phyloP scores from a whole-genome alignment of 2,113 vertebrate genomes.

The Neopipo cinnamomea region DNA sequence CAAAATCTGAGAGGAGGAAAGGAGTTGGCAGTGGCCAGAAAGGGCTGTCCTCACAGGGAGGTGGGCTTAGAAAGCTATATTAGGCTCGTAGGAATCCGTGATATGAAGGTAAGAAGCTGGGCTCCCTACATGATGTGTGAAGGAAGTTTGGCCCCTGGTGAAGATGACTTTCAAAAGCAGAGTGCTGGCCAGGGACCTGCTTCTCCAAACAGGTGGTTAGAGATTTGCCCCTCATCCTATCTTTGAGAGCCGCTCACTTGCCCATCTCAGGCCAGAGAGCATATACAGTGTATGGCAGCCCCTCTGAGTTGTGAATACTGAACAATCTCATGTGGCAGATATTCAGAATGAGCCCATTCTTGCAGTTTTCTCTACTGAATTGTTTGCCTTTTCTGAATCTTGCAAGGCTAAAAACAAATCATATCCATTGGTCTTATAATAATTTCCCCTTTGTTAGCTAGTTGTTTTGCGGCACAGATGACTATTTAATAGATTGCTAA shows the following conservation, averaged over 20 bases:
- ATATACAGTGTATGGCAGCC: fast-evolving
- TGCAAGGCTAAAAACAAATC: neutral
- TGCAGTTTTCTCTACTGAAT: neutral
- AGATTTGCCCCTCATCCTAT: neutral
- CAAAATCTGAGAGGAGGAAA: neutral
- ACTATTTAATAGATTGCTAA: slow-evolving; percentile 38
- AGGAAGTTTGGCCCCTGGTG: neutral
- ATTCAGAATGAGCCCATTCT: neutral
- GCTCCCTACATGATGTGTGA: fast-evolving
- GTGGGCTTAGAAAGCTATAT: neutral
- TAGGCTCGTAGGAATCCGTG: neutral
- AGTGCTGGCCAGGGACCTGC: neutral
- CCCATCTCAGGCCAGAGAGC: neutral
- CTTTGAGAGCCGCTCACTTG: neutral
- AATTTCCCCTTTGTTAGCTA: slow-evolving; percentile 28
- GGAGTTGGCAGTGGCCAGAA: neutral
- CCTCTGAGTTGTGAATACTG: neutral
- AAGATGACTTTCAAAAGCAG: neutral
- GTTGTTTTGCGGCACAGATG: slow-evolving; percentile 31
- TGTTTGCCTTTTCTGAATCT: slow-evolving; percentile 16
- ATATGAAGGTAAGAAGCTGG: neutral
- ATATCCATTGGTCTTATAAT: slow-evolving; percentile 20
- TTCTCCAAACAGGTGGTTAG: neutral
- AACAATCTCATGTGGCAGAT: neutral
- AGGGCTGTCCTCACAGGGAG: neutral